These are phyloP conservation scores for Ceratoteleas bidentatus DNA, from an alignment of 1,140 invertebrate genomes.

Conservation along the genomic window DNA sequence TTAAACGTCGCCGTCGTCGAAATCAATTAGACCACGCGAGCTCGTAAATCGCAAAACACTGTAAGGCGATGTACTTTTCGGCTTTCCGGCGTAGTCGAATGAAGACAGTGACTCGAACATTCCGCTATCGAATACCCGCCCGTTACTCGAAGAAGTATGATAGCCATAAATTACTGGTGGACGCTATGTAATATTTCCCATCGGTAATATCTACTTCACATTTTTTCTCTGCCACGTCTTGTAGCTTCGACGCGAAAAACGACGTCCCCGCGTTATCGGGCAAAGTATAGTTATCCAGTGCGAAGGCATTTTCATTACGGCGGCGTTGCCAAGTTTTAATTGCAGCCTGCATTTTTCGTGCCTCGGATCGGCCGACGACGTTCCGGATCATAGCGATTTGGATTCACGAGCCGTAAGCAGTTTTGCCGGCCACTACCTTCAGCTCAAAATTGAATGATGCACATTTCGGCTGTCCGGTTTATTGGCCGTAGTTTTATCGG, in stretches of 20 bases:
- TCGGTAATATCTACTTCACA: slow-evolving; percentile 67
- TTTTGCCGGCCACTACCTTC: no score
- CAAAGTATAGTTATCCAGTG: no score
- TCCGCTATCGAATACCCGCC: slow-evolving; percentile 60
- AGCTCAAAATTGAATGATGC: no score
- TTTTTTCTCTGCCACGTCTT: slow-evolving; percentile 56
- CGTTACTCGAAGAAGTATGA: slow-evolving; percentile 64
- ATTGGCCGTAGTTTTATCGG: no score
- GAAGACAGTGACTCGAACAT: slow-evolving; percentile 60
- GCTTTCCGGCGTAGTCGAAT: slow-evolving; percentile 36
- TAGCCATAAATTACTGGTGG: slow-evolving; percentile 62
- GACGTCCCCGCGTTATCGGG: slow-evolving; percentile 57
- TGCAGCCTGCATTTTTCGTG: no score
- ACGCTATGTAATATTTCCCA: slow-evolving; percentile 64
- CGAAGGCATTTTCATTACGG: no score
- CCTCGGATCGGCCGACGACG: no score
- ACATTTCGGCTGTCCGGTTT: no score
- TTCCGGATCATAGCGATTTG: no score
- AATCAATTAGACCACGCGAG: slow-evolving; percentile 10
- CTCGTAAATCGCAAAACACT: slow-evolving; percentile 35
- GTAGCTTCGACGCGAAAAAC: slow-evolving; percentile 55
- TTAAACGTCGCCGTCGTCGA: background rate
- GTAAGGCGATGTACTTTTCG: slow-evolving; percentile 26
- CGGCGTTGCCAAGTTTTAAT: no score
- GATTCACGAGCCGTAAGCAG: no score